phyloP scores from a whole-genome alignment of 2,888 invertebrate species.

The Laothoe populi region DNA sequence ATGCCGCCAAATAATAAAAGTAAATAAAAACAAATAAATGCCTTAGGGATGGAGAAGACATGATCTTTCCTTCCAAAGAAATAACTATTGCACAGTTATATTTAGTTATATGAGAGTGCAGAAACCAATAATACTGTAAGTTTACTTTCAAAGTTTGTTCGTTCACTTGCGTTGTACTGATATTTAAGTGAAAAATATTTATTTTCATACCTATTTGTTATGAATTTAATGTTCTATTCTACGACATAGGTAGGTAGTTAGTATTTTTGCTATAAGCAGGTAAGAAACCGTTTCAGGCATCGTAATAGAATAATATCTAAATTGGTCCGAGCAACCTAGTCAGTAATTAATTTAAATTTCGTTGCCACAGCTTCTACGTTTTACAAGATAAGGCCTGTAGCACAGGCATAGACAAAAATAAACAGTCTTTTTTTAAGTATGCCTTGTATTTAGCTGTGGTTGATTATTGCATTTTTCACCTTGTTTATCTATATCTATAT shows the following conservation, averaged over 20 bases:
- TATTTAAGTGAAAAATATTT: slow-evolving; percentile 44
- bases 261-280: background rate
- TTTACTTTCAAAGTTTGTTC: slow-evolving; percentile 50
- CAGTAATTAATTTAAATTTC: slow-evolving; percentile 22
- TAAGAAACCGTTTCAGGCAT: slow-evolving; percentile 20
- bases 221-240: slow-evolving; percentile 23
- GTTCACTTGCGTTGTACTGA: slow-evolving; percentile 31
- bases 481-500: too few relatives aligned
- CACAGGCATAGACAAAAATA: too few relatives aligned
- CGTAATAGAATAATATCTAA: slow-evolving; percentile 21
- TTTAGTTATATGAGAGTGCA: slow-evolving; percentile 52
- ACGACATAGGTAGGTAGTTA: background rate
- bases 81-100: slow-evolving; percentile 38
- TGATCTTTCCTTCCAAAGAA: slow-evolving; percentile 29
- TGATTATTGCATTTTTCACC: too few relatives aligned
- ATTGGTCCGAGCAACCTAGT: slow-evolving; percentile 17
- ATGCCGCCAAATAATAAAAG: too few relatives aligned
- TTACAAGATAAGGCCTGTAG: background rate
- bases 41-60: background rate
- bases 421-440: too few relatives aligned
- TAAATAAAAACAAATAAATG: background rate
- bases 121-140: slow-evolving; percentile 60
- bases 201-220: slow-evolving; percentile 24
- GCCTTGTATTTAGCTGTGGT: too few relatives aligned
- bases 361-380: slow-evolving; percentile 18